Base-by-base conservation (phyloP, 2,113 vertebrate species). In the Lates calcarifer region DNA sequence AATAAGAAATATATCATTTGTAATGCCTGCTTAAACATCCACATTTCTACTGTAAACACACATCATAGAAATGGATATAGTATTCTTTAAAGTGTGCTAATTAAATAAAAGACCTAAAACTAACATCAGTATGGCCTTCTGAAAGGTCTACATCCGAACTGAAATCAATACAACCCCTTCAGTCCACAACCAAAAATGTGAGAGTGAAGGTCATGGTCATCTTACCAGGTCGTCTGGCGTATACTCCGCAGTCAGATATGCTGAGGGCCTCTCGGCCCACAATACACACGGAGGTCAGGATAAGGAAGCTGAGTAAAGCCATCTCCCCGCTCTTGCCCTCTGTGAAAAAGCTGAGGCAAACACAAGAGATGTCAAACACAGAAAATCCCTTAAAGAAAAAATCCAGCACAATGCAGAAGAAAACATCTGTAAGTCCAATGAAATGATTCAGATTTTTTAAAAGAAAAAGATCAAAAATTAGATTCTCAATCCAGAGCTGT, bases 151-250 rank as follows among this genome's bases (percentile, higher is more conserved):
- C 1, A 39, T 57, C 5, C 67, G 33, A 81, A 22, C 29, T 29
- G 53, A 61, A 79, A 79, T 80, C 39, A 29, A 81, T 75, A 31
- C 31, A 3, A 60, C 24, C 28, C 24, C 37, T 13, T 24, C 0
- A 49, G n/a, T n/a, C 47, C 45, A 26, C 56, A 74, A 39, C 11
- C 24, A 37, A 55, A 63, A 61, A 4, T 20, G 18, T 29, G 26
- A 35, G 53, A 28, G 20, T 51, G 31, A 69, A 78, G 58, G 49
- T 70, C 64, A 53, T 0, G 2, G 33, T 24, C 15, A 37, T 72
- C 47, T 37, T 86, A 94, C 92, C 88, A 87, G 94, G 94, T 80
- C 73, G 62, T 65, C 93, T 91, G 72, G 65, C 76, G 9, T 62
- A 17, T 0, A 9, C 1, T 62, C 87, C 91, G 45, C 93, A 94